Evolutionary conservation across 2,888 invertebrate genomes (phyloP), one percentile per base, ranked within the genome.

Genomic region (Anticlea derivata): DNA sequence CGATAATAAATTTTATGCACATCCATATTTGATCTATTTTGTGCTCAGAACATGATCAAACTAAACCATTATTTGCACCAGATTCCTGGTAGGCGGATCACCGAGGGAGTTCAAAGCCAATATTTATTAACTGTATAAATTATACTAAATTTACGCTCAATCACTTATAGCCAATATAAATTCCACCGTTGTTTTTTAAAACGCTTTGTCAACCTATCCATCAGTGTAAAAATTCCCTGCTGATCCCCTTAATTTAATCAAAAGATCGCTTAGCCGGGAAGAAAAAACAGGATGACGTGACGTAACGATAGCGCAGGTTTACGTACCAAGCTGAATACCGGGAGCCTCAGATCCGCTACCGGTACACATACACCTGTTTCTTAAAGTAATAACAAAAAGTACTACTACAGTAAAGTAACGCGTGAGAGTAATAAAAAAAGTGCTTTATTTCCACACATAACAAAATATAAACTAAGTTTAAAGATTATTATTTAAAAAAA

Each of bases 181-280:
- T 83, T 85, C 81, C 79, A 73, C 60, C 75, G 68, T 75, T 81
- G 80, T 82, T 77, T 78, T 76, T 78, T 81, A 82, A 86, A 87
- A 83, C 80, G 83, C 86, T 86, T 82, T 84, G 87, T 87, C 85
- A 86, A 86, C 84, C 87, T 83, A 87, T 86, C 86, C 86, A 87
- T 89, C 88, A 90, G 81, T 84, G 85, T 86, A 86, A 85, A 89
- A 86, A 87, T 89, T 85, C 86, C 80, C 80, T 60, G 80, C 78
- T 86, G 86, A 87, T 85, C 86, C 86, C 88, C 84, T 83, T 86
- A 87, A 89, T 90, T 89, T 89, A 89, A 90, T 90, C 90, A 87
- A 88, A 87, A 87, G 83, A 86, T 86, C 86, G 87, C 84, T 88
- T 83, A 75, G 85, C 82, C 75, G 85, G 77, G 72, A 81, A 86